These are phyloP conservation scores for Dilophus febrilis DNA, from an alignment of 2,888 invertebrate species.

Conservation along the genomic window DNA sequence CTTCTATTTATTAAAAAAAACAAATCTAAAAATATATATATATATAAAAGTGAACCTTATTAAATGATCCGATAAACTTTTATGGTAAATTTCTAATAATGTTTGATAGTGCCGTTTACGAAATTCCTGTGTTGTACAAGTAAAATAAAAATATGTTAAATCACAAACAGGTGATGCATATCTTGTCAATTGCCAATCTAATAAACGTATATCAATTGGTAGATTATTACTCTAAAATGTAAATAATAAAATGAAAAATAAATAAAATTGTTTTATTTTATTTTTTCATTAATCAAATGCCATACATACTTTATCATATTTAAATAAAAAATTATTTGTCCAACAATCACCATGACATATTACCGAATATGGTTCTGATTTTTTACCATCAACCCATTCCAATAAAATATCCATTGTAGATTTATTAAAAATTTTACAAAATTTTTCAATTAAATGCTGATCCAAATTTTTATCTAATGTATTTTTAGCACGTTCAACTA, in stretches of 20 bases:
- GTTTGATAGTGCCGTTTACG: constrained; percentile 15
- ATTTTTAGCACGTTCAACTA: constrained; percentile 12
- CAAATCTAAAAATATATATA: neutral
- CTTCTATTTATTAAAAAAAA: neutral
- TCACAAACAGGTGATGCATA: constrained; percentile 24
- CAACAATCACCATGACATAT: constrained; percentile 26
- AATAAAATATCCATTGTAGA: constrained; percentile 15
- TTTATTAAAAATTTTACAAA: constrained; percentile 14
- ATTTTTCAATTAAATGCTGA: constrained; percentile 8
- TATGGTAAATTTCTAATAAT: constrained; percentile 19
- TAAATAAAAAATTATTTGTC: constrained; percentile 25
- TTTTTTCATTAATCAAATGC: no score
- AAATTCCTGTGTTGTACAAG: constrained; percentile 18
- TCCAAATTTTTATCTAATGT: constrained; percentile 8
- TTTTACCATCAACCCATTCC: constrained; percentile 12
- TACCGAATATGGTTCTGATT: constrained; percentile 24
- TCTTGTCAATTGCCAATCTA: constrained; percentile 25
- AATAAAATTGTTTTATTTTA: no score
- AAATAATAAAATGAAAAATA: constrained; percentile 10
- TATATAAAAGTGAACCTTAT: constrained; percentile 13
- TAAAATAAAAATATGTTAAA: constrained; percentile 21
- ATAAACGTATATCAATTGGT: constrained; percentile 16
- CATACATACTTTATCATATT: constrained; percentile 9
- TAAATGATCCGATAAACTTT: constrained; percentile 15
- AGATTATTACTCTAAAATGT: constrained; percentile 4